Evolutionary conservation across 2,113 vertebrate species (phyloP), one percentile per base, ranked within the genome.

Genomic region (Sporophila hypoxantha): DNA sequence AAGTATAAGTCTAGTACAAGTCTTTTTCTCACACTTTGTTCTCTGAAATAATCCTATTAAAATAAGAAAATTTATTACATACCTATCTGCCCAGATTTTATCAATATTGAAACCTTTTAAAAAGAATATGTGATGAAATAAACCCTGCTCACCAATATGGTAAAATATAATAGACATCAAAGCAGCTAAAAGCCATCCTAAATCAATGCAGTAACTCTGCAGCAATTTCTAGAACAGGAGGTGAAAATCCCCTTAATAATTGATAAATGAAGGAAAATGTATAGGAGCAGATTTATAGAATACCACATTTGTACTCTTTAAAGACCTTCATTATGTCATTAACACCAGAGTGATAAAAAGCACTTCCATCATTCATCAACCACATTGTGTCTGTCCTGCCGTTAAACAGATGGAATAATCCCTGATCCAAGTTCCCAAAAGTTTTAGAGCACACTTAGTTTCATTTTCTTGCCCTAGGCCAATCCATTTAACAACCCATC

Each of bases 131-230:
- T 80, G 95, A 95, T 96, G 95, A 96, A 97, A 96, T 96, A 97
- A 97, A 95, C 93, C 87, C 87, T 90, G 83, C 90, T 97, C 89
- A 94, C 94, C 86, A 94, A 46, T 80, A 89, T 96, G 94, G 88
- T 96, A 96, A 97, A 97, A 95, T 94, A 95, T 94, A 97, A 96
- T 94, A 93, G 95, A 96, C 83, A 97, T 69, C 94, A 84, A 93
- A 94, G 79, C 42, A 82, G 84, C 93, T 96, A 95, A 97, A 96
- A 96, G 76, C 47, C 65, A 57, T 92, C 65, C 76, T 95, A 96
- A 97, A 97, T 97, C 96, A 96, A 93, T 86, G 91, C 79, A 92
- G 94, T 52, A 82, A 52, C 87, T 94, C 92, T 93, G 90, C 83
- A 90, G 91, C 90, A 92, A 92, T 96, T 97, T 96, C 92, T 90